Evolutionary conservation across 1,140 invertebrate genomes (phyloP), one percentile per base, ranked within the genome.

Genomic region (Drosophila trapezifrons): DNA sequence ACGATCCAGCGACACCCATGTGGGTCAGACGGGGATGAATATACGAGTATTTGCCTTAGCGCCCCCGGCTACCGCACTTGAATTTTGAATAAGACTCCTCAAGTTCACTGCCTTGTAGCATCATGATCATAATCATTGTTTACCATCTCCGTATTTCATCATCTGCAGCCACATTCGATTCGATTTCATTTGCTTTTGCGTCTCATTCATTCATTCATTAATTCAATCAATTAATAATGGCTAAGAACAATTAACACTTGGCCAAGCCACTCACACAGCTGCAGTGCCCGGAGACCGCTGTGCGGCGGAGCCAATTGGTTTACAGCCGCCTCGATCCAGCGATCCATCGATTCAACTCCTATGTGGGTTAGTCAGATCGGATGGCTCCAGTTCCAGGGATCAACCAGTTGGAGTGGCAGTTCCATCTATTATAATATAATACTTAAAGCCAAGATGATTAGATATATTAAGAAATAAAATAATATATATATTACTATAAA

Each of bases 41-140:
- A 67, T 69, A 56, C 42, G 60, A 57, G 46, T 87, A 75, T 87
- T 87, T 87, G 78, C 79, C 71, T 87, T 87, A 82, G 72, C 83
- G 71, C 74, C 80, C 78, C 79, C 67, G 78, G 78, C 83, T 79
- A 67, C 83, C 78, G 78, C 83, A 87, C 83, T 89, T 87, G 79
- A 87, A 87, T 85, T 79, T 78, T 77, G 80, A 78, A 89, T 87
- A 83, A 87, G n/a, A 71, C 79, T 80, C 70, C 82, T 89, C 83
- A 87, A 87, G 83, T 87, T 87, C 83, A 87, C 84, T 83, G 79
- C 56, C 79, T 85, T 37, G 37, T 32, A 59, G 22, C 27, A 12
- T 54, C 43, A n/a, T n/a, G 4, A 18, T 42, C 32, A 57, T 43
- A 47, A 20, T 54, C 29, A 42, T 43, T 83, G 54, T 80, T 70